Conservation (phyloP, 2,113 vertebrate genomes). For the Sinocyclocheilus maitianheensis region DNA sequence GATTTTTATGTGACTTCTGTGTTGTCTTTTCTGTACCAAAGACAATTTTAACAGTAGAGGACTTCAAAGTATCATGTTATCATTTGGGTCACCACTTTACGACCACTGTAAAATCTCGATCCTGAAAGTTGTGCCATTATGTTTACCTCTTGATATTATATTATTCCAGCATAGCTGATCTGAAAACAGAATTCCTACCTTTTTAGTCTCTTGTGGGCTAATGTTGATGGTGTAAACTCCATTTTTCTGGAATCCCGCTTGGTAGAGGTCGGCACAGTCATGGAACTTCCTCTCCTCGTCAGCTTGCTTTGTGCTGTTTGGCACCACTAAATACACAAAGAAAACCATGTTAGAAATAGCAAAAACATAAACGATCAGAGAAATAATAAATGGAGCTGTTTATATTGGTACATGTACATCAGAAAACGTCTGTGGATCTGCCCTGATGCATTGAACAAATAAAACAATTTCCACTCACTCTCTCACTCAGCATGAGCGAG, state of each 20-base stretch:
- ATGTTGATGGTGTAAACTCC: conserved; percentile 93
- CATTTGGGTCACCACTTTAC: background rate
- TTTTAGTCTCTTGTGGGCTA: conserved; percentile 88
- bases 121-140: background rate
- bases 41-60: background rate
- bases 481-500: background rate
- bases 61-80: background rate
- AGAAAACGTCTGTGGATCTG: background rate
- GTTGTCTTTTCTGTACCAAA: background rate
- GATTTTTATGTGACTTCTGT: background rate
- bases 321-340: conserved; percentile 75
- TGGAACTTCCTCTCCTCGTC: conserved; percentile 90
- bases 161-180: background rate
- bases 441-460: background rate
- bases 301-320: conserved; percentile 84
- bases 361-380: background rate
- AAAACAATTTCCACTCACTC: background rate
- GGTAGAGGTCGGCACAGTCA: conserved; percentile 92
- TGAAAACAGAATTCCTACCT: conserved; percentile 74
- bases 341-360: background rate
- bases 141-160: background rate
- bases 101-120: background rate
- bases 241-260: conserved; percentile 91
- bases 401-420: background rate
- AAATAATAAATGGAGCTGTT: background rate